A percentile compares a stretch with the other conserved stretches of the same genome.
Evolutionary conservation across 2,797 vertebrate genomes (phyloP).

Genomic region (Sitta carolinensis): DNA sequence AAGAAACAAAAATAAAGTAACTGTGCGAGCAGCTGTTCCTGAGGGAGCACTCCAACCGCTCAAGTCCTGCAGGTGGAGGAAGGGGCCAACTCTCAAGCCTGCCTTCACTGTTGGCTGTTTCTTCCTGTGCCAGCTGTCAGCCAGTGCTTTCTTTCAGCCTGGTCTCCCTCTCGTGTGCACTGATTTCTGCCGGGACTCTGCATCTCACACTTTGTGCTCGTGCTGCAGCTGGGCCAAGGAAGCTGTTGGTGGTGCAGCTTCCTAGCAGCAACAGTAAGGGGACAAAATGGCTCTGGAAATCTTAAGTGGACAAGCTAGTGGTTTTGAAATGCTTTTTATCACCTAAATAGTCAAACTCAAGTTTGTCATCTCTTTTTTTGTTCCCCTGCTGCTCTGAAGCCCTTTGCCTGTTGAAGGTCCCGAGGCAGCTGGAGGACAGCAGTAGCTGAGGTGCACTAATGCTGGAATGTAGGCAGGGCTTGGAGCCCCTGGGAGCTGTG

Average conservation of each 20-base stretch:
- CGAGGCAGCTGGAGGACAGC: slow-evolving; percentile 32
- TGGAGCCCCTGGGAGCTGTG: slow-evolving; percentile 49
- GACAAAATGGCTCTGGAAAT: not conserved
- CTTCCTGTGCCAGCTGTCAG: not conserved
- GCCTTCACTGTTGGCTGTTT: not conserved
- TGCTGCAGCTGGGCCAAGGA: not conserved
- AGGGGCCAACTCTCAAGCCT: not conserved
- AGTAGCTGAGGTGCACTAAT: slow-evolving; percentile 49
- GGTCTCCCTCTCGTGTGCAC: not conserved
- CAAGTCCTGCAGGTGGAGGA: not conserved
- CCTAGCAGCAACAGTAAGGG: slow-evolving; percentile 32
- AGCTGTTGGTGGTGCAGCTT: not conserved
- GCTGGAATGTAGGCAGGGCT: slow-evolving; percentile 52
- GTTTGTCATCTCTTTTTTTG: slow-evolving; percentile 18
- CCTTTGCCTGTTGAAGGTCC: slow-evolving; percentile 18
- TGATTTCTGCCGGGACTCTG: not conserved
- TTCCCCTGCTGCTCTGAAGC: slow-evolving; percentile 54
- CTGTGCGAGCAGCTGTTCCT: not conserved
- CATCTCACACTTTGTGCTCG: not conserved
- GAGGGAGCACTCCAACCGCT: not conserved
- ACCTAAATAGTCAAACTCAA: not conserved
- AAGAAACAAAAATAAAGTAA: not conserved
- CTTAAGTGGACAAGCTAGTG: not conserved
- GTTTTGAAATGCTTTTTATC: not conserved
- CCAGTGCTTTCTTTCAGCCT: not conserved